Evolutionary conservation across 2,888 invertebrate species (phyloP).

Genomic region (Epicampocera succincta): DNA sequence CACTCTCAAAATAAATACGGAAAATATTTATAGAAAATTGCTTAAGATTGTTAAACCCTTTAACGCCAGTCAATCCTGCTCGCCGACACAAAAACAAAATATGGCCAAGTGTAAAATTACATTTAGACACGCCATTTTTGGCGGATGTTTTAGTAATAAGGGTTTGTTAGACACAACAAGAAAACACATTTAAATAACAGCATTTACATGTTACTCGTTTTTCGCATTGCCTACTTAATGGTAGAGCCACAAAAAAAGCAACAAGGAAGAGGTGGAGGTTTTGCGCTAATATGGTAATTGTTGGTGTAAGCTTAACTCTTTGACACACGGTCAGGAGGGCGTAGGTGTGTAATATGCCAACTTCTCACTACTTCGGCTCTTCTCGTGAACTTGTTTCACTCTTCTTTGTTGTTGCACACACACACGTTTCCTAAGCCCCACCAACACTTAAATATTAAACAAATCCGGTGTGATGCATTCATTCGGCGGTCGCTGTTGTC

Average conservation of each 20-base stretch:
- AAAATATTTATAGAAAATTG: constrained; percentile 28
- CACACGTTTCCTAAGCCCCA: constrained; percentile 14
- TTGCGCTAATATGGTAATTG: constrained; percentile 65
- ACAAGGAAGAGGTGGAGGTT: neutral
- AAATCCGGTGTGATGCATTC: constrained; percentile 57
- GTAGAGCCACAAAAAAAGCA: neutral
- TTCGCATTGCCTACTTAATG: constrained; percentile 28
- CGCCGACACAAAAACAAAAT: constrained; percentile 22
- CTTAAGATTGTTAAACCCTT: constrained; percentile 67
- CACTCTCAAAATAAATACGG: constrained; percentile 24
- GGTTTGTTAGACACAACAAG: constrained; percentile 48
- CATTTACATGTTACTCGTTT: constrained; percentile 53
- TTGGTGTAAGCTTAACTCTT: constrained; percentile 69
- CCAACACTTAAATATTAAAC: constrained; percentile 30
- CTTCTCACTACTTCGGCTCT: neutral
- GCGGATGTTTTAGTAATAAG: constrained; percentile 71
- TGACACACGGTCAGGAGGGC: constrained; percentile 55
- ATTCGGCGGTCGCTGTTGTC: constrained; percentile 53
- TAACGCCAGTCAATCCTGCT: constrained; percentile 35
- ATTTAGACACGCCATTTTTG: constrained; percentile 72
- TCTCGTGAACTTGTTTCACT: neutral
- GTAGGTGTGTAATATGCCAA: constrained; percentile 48
- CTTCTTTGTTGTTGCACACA: neutral
- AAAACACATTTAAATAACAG: constrained; percentile 36
- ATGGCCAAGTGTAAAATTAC: constrained; percentile 71